Evolutionary conservation across 2,113 vertebrate genomes (phyloP).

Genomic region (Pachycephala philippinensis): DNA sequence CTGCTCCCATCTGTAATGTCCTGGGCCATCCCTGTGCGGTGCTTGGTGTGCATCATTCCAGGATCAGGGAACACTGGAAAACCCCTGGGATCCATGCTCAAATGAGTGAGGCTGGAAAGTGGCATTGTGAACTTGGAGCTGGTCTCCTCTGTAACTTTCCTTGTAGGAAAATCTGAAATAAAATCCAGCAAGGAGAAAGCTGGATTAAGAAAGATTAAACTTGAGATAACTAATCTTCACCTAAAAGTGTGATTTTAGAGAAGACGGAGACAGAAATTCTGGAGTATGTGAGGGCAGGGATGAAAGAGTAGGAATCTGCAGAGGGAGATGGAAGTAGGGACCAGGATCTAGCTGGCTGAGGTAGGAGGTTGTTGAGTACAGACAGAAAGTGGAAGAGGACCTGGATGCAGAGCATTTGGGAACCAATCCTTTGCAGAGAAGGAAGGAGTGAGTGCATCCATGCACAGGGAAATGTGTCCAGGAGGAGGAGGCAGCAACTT

Average conservation of each 20-base stretch:
- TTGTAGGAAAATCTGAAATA: not conserved
- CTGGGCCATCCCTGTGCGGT: not conserved
- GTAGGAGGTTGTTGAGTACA: not conserved
- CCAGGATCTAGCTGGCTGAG: not conserved
- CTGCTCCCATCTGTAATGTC: not conserved
- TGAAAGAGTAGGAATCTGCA: not conserved
- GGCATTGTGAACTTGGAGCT: not conserved
- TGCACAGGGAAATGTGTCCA: not conserved
- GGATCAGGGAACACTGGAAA: not conserved
- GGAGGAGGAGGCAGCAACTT: not conserved
- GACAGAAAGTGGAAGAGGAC: not conserved
- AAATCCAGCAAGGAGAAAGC: not conserved
- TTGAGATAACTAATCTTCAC: not conserved
- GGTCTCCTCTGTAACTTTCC: not conserved
- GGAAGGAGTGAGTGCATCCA: not conserved
- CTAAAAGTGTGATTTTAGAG: not conserved
- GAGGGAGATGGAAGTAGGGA: not conserved
- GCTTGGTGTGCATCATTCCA: not conserved
- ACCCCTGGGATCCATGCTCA: not conserved
- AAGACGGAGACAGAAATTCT: not conserved
- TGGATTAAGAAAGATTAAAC: not conserved
- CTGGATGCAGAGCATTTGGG: not conserved
- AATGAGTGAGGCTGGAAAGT: not conserved
- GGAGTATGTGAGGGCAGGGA: not conserved
- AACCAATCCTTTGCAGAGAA: not conserved